A percentile compares a stretch with the other conserved stretches of the same genome.
Conservation (phyloP, 2,888 invertebrate genomes). For the Parnassius orleans region DNA sequence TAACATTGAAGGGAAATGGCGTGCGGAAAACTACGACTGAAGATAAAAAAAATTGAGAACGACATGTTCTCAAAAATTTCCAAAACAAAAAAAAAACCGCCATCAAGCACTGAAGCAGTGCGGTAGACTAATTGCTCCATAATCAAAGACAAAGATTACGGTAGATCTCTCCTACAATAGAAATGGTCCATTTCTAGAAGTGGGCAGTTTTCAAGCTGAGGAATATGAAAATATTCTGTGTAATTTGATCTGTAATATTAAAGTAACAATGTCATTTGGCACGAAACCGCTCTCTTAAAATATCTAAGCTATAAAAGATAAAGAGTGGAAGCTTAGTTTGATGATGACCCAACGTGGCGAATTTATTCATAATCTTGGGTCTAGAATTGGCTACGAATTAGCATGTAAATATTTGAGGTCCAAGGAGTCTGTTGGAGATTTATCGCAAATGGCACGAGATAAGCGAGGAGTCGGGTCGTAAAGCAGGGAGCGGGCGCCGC, state of each 20-base stretch:
- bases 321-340: constrained; percentile 55
- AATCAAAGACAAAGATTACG: too few species aligned
- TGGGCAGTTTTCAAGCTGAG: too few species aligned
- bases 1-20: too few species aligned
- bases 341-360: constrained; percentile 64
- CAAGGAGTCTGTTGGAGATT: constrained; percentile 74
- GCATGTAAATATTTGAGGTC: constrained; percentile 81
- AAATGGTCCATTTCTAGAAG: too few species aligned
- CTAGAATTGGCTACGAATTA: constrained; percentile 78
- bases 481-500: constrained; percentile 57
- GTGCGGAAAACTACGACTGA: too few species aligned
- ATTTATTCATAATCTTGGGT: constrained; percentile 79
- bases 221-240: too few species aligned
- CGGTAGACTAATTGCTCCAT: too few species aligned
- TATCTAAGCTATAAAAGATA: constrained; percentile 74
- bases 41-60: too few species aligned
- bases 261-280: constrained; percentile 36
- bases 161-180: too few species aligned
- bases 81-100: too few species aligned
- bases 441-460: constrained; percentile 73
- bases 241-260: constrained; percentile 1
- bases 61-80: too few species aligned
- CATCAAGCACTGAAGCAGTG: too few species aligned
- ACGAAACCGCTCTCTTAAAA: constrained; percentile 63
- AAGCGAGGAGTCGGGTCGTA: constrained; percentile 73